Evolutionary conservation across 2,888 invertebrate species (phyloP), one percentile per base, ranked within the genome.

Genomic region (Drosophila neonasuta): DNA sequence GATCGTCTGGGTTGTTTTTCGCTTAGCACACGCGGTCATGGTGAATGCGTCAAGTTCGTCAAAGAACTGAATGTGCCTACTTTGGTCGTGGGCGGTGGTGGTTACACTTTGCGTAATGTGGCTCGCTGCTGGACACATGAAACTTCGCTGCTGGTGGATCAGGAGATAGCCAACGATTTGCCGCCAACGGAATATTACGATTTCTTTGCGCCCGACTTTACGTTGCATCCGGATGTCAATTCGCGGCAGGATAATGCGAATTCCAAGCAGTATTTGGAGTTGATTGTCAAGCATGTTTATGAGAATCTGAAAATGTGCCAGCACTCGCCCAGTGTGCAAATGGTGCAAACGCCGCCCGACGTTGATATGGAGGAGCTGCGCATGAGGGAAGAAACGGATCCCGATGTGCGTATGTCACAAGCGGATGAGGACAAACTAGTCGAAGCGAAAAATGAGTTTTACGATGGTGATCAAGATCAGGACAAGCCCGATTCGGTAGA

Each of bases 41-140:
- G 99, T 0, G 99, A 99, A 86, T 99, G 99, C 90, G 99, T 99
- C 0, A 95, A 97, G 89, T 98, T 97, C 89, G 98, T 99, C 0
- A 96, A 97, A 90, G 96, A 95, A 68, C 92, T 98, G 13, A 97
- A 97, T 88, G 94, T 99, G 6, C 99, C 99, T 0, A 94, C 98
- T 6, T 91, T 98, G 44, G 97, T 98, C 0, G 94, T 99, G 0
- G 98, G 94, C 0, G 95, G 95, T 0, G 93, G 95, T 8, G 95
- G 95, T 2, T 99, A 99, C 90, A 99, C 99, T 0, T 92, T 99
- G 24, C 93, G 98, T 30, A 99, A 99, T 90, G 99, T 99, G 0
- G 99, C 99, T 0, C 93, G 99, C 4, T 99, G 99, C 90, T 99
- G 99, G 99, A 98, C 99, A 0, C 98, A 98, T 86, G 99, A 99